These are phyloP conservation scores for Trachymyrmex cornetzi DNA, from an alignment of 1,140 invertebrate genomes.

Conservation along the genomic window DNA sequence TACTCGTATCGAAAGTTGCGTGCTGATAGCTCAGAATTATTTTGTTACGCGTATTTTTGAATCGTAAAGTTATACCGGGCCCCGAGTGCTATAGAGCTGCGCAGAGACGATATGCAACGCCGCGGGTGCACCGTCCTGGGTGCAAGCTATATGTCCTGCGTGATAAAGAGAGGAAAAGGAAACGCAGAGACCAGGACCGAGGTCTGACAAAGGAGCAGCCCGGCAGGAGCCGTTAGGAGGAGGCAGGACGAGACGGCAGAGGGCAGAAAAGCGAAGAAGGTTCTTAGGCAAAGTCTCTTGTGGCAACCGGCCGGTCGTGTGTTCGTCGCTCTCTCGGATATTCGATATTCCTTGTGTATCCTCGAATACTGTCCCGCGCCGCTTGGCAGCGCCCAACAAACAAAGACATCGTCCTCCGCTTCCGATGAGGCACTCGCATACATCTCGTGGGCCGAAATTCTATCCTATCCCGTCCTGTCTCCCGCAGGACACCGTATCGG, in stretches of 20 bases:
- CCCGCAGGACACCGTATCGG: background rate
- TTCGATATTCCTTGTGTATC: constrained; percentile 70
- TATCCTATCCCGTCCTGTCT: constrained; percentile 68
- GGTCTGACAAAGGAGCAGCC: constrained; percentile 75
- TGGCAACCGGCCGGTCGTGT: constrained; percentile 62
- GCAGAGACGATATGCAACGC: constrained; percentile 27
- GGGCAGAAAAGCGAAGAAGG: constrained; percentile 70
- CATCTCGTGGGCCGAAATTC: constrained; percentile 64
- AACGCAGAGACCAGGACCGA: constrained; percentile 72
- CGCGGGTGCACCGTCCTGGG: constrained; percentile 47
- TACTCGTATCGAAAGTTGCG: background rate
- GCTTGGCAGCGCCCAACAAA: constrained; percentile 72
- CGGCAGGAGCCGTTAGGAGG: background rate
- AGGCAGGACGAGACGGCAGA: constrained; percentile 35
- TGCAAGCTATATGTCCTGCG: constrained; percentile 45
- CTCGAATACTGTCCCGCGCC: constrained; percentile 63
- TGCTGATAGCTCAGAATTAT: constrained; percentile 10
- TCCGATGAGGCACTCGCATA: constrained; percentile 72
- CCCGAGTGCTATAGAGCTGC: background rate
- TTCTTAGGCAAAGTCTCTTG: constrained; percentile 67
- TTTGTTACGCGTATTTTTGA: background rate
- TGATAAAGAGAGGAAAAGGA: constrained; percentile 75
- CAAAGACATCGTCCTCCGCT: constrained; percentile 82
- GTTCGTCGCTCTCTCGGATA: constrained; percentile 71
- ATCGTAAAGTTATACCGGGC: constrained; percentile 61